Evolutionary conservation across 2,888 invertebrate genomes (phyloP), one percentile per base, ranked within the genome.

Genomic region (Drosophila ustulata): DNA sequence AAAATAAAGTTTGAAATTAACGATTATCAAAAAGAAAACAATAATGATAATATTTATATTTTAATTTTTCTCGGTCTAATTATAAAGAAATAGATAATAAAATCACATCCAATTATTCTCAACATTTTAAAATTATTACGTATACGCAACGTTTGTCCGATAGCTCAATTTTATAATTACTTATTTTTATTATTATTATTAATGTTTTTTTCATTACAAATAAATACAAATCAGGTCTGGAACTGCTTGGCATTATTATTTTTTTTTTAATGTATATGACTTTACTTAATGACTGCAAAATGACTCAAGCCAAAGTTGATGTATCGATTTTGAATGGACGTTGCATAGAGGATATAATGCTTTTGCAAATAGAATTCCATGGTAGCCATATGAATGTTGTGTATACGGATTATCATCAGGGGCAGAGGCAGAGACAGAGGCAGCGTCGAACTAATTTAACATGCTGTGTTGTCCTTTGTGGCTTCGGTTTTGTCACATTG

Each of bases 401-500:
- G 18, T 41, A 37, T 37, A 9, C 52, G 52, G 46, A 46, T 56
- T 57, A 51, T 61, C 41, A 58, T 56, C 49, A 11, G 45, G 53
- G 41, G 45, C 66, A 57, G 63, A 18, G 32, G 63, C 46, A 55
- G 50, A 18, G 37, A 37, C 66, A 57, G 63, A 18, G 30, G 63
- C 46, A 51, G 50, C 18, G 18, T 18, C 18, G 18, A 87, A 81
- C 76, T 82, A 82, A 79, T 85, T 87, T 74, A 63, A 74, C 67
- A 86, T 75, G 66, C 59, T 88, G 71, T 81, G 67, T 83, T 83
- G 84, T 67, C 69, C 70, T 86, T 68, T 84, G 69, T 73, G 87
- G 89, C 82, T 88, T 84, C 79, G 71, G 71, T 66, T 77, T 82
- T 82, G 71, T 70, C 80, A 70, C 75, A 83, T 87, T 81, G 84